Conservation (phyloP, 2,888 invertebrate species). For the Cryptus viduatorius region DNA sequence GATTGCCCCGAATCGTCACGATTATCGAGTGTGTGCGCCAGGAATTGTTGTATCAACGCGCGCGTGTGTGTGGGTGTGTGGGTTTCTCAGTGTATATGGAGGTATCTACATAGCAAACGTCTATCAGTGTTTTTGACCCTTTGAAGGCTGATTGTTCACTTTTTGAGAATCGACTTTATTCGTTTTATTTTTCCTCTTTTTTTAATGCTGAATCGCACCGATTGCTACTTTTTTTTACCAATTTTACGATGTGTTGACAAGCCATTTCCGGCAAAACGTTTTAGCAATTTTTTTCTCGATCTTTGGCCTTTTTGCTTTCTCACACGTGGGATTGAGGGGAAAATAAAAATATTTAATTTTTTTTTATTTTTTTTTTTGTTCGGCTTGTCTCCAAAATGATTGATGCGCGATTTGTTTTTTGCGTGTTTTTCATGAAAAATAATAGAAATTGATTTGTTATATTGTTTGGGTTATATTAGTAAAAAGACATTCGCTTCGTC, state of each 20-base stretch:
- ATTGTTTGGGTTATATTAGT: too few relatives aligned
- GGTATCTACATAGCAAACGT: slow-evolving; percentile 42
- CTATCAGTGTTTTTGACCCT: slow-evolving; percentile 34
- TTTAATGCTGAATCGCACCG: not conserved
- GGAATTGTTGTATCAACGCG: slow-evolving; percentile 55
- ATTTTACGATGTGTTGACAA: not conserved
- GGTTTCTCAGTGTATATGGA: slow-evolving; percentile 44
- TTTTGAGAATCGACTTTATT: slow-evolving; percentile 5
- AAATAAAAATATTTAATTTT: not conserved
- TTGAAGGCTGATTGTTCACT: slow-evolving; percentile 10
- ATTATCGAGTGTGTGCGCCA: slow-evolving; percentile 35
- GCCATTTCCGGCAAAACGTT: not conserved
- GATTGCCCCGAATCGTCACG: slow-evolving; percentile 35
- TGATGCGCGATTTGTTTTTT: too few relatives aligned
- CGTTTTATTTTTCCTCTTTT: not conserved
- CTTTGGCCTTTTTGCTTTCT: not conserved
- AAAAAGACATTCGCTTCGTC: too few relatives aligned
- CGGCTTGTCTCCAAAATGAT: too few relatives aligned
- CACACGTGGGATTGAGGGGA: not conserved
- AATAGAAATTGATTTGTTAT: too few relatives aligned
- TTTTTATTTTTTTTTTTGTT: too few relatives aligned
- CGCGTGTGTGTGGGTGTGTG: slow-evolving; percentile 1
- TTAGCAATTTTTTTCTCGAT: not conserved
- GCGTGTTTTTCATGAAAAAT: too few relatives aligned
- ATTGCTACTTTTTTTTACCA: not conserved